Conservation (phyloP, 1,140 invertebrate genomes). For the Trichonephila clavipes region DNA sequence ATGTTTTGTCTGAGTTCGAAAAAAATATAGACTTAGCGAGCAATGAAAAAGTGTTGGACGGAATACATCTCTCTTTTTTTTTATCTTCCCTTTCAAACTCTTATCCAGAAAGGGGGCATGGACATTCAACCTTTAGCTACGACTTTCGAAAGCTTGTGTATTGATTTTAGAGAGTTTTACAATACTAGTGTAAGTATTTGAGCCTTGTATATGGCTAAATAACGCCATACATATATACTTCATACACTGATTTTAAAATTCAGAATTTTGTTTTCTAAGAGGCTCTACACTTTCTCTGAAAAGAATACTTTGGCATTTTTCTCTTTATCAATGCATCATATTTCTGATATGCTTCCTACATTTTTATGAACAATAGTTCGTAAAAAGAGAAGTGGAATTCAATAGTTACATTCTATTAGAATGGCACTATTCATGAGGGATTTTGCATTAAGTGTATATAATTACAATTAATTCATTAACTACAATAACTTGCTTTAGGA, state of each 20-base stretch:
- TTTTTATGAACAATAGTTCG: too few relatives aligned
- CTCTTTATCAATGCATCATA: not conserved
- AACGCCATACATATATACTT: constrained; percentile 8
- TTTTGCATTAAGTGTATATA: too few relatives aligned
- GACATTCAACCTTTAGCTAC: constrained; percentile 27
- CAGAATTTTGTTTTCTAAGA: not conserved
- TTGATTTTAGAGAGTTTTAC: constrained; percentile 36
- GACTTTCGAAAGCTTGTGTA: constrained; percentile 23
- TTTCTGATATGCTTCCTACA: too few relatives aligned
- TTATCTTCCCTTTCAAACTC: constrained; percentile 7
- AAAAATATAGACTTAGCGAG: constrained; percentile 30
- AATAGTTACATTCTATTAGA: too few relatives aligned
- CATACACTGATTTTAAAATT: not conserved
- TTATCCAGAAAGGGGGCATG: constrained; percentile 8
- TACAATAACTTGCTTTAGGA: too few relatives aligned
- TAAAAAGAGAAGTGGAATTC: too few relatives aligned
- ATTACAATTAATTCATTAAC: too few relatives aligned
- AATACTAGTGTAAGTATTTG: not conserved
- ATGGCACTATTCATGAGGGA: too few relatives aligned
- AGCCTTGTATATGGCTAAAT: not conserved
- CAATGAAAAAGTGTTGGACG: not conserved
- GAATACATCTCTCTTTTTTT: not conserved
- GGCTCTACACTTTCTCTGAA: not conserved
- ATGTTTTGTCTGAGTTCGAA: constrained; percentile 41
- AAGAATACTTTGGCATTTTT: not conserved